phyloP scores from a whole-genome alignment of 2,113 vertebrate species.

The Spermophilus dauricus region DNA sequence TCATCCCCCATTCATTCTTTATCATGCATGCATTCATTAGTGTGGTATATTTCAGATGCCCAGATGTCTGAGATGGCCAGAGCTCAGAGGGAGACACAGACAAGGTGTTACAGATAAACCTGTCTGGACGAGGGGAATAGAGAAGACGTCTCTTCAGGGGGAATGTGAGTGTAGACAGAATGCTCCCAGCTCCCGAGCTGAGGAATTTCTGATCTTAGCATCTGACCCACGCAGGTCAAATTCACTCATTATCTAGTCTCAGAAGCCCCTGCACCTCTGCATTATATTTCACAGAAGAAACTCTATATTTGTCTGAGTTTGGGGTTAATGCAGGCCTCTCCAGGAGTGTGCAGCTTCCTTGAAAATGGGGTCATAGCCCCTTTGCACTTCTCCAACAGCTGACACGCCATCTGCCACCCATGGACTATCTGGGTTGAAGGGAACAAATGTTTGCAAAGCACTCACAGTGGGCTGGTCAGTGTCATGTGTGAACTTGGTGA shows the following conservation, averaged over 20 bases:
- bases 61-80: too few species aligned
- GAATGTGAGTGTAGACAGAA: not conserved
- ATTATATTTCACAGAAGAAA: not conserved
- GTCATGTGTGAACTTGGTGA: not conserved
- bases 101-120: not conserved
- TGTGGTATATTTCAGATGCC: not conserved
- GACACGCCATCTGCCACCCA: not conserved
- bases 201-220: not conserved
- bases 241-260: not conserved
- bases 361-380: not conserved
- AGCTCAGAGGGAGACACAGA: not conserved
- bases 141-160: not conserved
- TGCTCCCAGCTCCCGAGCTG: not conserved
- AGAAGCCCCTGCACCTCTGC: not conserved
- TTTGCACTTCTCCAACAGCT: not conserved
- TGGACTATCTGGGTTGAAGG: too few species aligned
- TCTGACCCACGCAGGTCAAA: not conserved
- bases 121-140: not conserved
- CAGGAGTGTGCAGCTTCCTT: not conserved
- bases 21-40: not conserved
- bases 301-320: not conserved
- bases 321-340: not conserved
- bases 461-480: not conserved
- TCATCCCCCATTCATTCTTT: not conserved
- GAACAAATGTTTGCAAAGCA: not conserved